Base-by-base conservation (phyloP, 2,113 vertebrate genomes). In the Gambusia affinis region DNA sequence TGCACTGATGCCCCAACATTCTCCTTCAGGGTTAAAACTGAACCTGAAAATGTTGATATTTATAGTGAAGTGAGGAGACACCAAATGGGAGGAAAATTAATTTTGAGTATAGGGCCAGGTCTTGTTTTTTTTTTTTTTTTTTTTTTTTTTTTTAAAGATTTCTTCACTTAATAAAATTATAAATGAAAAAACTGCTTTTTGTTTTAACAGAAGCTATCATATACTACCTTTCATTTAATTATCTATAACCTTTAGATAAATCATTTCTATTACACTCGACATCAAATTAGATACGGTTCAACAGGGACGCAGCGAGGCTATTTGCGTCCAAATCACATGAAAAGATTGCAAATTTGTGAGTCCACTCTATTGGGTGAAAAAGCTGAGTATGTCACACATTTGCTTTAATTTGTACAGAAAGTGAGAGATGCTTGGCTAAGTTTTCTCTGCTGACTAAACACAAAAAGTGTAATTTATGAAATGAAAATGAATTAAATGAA, bases 401-500 rank as follows among this genome's bases (percentile, higher is more conserved):
- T 63, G 37, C 17, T 67, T 77, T 44, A 60, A 22, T 75, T 72
- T 72, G 35, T 31, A 57, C 14, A 64, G 54, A 73, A 29, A 72
- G 60, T 28, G 39, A 64, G 65, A 81, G 42, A 78, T 0, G 17
- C 37, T 37, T 60, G 75, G 78, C 65, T 70, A 79, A 78, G 73
- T 83, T 61, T 17, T 12, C 63, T 82, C 73, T 79, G 80, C 84
- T 85, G 82, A 88, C 65, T 80, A 60, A 64, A 82, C 15, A 0
- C 42, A 76, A 83, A 83, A 72, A 71, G 22, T 24, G 3, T 37
- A 63, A 83, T 75, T 60, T 73, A 75, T 66, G 64, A 30, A 83
- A 81, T 80, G 68, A 69, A 72, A 87, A 77, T 69, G 37, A 78
- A 81, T 74, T 86, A 80, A 71, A 83, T 75, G 33, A 72, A 60